Base-by-base conservation (phyloP, 2,113 vertebrate species). In the Bungarus multicinctus region DNA sequence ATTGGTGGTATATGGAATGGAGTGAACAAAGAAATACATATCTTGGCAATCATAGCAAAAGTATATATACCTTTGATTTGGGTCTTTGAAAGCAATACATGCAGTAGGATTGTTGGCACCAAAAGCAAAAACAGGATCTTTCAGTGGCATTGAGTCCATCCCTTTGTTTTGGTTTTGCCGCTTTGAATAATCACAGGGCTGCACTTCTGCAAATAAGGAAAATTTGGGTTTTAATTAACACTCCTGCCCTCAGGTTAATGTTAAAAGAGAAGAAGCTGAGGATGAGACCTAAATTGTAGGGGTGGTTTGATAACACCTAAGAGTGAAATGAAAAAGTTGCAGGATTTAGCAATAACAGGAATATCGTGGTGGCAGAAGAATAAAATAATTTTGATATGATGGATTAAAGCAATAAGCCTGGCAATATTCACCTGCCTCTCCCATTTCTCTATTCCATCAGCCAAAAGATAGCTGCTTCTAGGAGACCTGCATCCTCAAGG, bases 141-240 rank as follows among this genome's bases (percentile, higher is more conserved):
- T 94, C 89, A 39, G 93, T 91, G 93, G 90, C 34, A 96, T 95
- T 0, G 92, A 12, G 16, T 97, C 96, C 91, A 93, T 92, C 90
- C 91, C 39, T 89, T 96, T 97, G 90, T 92, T 54, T 22, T 92
- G 81, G 3, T 95, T 91, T 0, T 96, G 95, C 87, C 95, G 97
- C 95, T 97, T 98, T 22, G 96, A 95, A 93, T 92, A 53, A 58
- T 94, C 64, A 74, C 55, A 69, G 50, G n/a, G n/a, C 57, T 96
- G 95, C 1, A 4, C 27, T 58, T 98, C 98, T 98, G 95, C 0
- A 39, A 97, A 89, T 23, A 85, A 58, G 30, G 30, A 39, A 81
- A 74, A 89, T 27, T 30, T 27, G 9, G 23, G 60, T 16, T 2
- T 45, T 34, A 25, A 55, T 54, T 2, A 12, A 39, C 85, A 12